phyloP scores from a whole-genome alignment of 2,797 vertebrate genomes.

The Siniperca scherzeri region DNA sequence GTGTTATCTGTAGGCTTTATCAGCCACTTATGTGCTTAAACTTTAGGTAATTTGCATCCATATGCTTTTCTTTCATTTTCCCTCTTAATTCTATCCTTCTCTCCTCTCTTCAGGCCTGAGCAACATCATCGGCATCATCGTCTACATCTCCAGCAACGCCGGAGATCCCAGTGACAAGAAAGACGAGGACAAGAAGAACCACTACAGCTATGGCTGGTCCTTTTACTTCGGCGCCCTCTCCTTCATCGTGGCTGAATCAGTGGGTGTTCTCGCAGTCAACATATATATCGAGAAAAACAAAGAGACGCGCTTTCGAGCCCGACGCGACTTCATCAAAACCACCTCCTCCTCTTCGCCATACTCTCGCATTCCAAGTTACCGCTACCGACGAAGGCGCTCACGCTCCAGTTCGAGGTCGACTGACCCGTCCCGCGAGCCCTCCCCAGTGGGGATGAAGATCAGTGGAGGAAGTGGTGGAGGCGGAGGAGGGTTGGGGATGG shows the following conservation, averaged over 20 bases:
- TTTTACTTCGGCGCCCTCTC: conserved; percentile 98
- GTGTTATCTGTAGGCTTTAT: neutral
- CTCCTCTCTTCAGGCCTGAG: conserved; percentile 88
- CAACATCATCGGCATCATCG: conserved; percentile 99
- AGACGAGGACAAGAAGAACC: conserved; percentile 95
- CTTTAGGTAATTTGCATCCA: neutral
- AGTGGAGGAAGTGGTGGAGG: conserved; percentile 62
- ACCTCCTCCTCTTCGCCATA: conserved; percentile 91
- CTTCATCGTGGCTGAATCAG: conserved; percentile 95
- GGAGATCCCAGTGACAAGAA: conserved; percentile 97
- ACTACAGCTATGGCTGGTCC: conserved; percentile 97
- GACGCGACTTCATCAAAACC: conserved; percentile 90
- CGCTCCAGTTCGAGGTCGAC: conserved; percentile 94
- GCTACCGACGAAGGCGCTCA: conserved; percentile 91
- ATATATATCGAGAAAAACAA: conserved; percentile 98
- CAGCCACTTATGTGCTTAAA: neutral
- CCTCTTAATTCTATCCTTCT: neutral
- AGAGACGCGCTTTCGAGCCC: conserved; percentile 90
- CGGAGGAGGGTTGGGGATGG: conserved; percentile 66
- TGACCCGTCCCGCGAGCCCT: conserved; percentile 92
- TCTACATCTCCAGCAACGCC: conserved; percentile 98
- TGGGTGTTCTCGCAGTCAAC: conserved; percentile 96
- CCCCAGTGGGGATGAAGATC: conserved; percentile 91
- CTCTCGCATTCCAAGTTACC: conserved; percentile 94
- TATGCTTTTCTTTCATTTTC: conserved; percentile 1